Evolutionary conservation across 2,113 vertebrate species (phyloP), one percentile per base, ranked within the genome.

Genomic region (Pteropus alecto): DNA sequence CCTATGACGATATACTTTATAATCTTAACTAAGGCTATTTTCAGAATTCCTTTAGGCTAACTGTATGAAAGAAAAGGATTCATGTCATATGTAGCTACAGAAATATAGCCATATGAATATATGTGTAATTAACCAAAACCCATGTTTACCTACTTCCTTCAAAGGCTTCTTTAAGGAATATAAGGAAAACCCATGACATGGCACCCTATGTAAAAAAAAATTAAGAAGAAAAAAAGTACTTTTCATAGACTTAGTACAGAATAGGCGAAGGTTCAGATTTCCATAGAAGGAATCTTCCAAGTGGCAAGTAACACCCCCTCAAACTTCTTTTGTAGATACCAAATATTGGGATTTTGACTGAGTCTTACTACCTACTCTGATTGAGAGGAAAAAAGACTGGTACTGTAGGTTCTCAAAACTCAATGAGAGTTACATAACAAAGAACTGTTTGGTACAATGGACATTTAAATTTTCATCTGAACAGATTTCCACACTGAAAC

Each of bases 41-140:
- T 92, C 70, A 87, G 65, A 96, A 89, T 82, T 73, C 16, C n/a
- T 78, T 93, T 85, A 76, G 60, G 43, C 60, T 79, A 96, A 88
- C 7, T 35, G 24, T 46, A 84, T 76, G 21, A 71, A 87, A 90
- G 84, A 79, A 91, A 83, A 79, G 87, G 15, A 93, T 70, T 18
- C 6, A 60, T 35, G 1, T 51, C 26, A 92, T 19, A 78, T 5
- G 3, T 26, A 86, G 41, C 67, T 94, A 87, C 7, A 97, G 14
- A 94, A 93, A 87, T 73, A 88, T 0, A 93, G 4, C 13, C 35
- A 60, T 22, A 81, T 60, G 56, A 84, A 89, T 48, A 26, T 4
- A 76, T 71, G 35, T 61, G 28, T 43, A 92, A 54, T 77, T 93
- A 88, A 90, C 19, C 35, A 87, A 97, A 96, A 51, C 10, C 84